phyloP scores from a whole-genome alignment of 2,797 vertebrate species.

The Trachops cirrhosus region DNA sequence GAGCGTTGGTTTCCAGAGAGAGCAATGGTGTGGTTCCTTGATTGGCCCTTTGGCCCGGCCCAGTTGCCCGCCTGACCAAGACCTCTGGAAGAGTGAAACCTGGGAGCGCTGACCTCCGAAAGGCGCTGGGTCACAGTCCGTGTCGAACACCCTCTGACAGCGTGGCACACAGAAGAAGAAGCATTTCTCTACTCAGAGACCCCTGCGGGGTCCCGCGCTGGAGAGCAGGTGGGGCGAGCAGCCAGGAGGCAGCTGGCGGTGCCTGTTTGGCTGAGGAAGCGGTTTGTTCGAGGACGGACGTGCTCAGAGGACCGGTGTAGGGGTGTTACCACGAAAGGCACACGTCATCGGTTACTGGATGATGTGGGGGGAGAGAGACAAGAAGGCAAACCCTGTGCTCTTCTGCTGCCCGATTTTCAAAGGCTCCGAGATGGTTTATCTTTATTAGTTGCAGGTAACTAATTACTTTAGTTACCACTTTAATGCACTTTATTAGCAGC shows the following conservation, averaged over 20 bases:
- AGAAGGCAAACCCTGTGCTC: neutral
- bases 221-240: neutral
- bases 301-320: neutral
- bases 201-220: neutral
- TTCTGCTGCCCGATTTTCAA: neutral
- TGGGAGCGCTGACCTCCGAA: neutral
- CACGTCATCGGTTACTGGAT: neutral
- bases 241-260: neutral
- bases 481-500: too few relatives aligned
- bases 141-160: fast-evolving
- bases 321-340: neutral
- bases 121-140: neutral
- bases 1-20: neutral
- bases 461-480: too few relatives aligned
- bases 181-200: neutral
- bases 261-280: neutral
- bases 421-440: neutral
- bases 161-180: neutral
- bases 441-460: neutral
- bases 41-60: neutral
- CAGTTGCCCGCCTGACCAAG: neutral
- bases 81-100: neutral
- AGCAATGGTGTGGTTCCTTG: neutral
- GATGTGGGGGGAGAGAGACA: neutral
- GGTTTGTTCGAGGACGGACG: neutral